phyloP scores from a whole-genome alignment of 2,797 vertebrate genomes.

The Cercopithecus diana region DNA sequence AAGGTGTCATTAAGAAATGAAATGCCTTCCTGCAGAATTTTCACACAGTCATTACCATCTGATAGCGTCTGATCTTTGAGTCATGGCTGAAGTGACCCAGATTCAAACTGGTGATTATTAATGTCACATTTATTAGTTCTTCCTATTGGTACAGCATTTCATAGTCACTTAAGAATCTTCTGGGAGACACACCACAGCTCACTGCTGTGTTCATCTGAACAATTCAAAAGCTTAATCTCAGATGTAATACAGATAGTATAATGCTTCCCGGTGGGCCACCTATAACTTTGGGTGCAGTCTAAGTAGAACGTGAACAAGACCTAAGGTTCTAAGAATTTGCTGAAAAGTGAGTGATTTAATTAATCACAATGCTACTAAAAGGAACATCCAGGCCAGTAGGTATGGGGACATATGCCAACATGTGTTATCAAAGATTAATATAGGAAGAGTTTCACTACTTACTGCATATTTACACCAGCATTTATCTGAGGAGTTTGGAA shows the following conservation, averaged over 20 bases:
- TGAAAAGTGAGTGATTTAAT: conserved; percentile 17
- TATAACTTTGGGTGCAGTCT: neutral
- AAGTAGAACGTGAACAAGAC: conserved; percentile 20
- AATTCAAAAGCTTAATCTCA: neutral
- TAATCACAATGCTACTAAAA: conserved; percentile 17
- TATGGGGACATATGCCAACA: neutral
- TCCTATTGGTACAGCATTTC: neutral
- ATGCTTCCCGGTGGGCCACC: neutral
- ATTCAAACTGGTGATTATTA: conserved; percentile 73
- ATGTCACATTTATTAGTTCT: conserved; percentile 39
- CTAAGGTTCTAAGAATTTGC: neutral
- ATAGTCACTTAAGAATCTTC: neutral
- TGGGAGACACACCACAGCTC: neutral
- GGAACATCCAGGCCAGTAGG: neutral
- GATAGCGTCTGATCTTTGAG: conserved; percentile 64
- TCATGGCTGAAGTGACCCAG: conserved; percentile 66
- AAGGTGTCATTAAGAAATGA: conserved; percentile 65
- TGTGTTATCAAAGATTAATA: neutral
- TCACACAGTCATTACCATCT: conserved; percentile 70
- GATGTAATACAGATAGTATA: neutral
- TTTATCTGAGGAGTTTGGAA: neutral
- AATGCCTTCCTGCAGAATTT: conserved; percentile 22
- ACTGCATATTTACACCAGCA: neutral
- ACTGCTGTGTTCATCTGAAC: neutral
- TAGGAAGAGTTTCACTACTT: neutral